These are phyloP conservation scores for Synchiropus splendidus DNA, from an alignment of 2,113 vertebrate genomes.

Conservation along the genomic window DNA sequence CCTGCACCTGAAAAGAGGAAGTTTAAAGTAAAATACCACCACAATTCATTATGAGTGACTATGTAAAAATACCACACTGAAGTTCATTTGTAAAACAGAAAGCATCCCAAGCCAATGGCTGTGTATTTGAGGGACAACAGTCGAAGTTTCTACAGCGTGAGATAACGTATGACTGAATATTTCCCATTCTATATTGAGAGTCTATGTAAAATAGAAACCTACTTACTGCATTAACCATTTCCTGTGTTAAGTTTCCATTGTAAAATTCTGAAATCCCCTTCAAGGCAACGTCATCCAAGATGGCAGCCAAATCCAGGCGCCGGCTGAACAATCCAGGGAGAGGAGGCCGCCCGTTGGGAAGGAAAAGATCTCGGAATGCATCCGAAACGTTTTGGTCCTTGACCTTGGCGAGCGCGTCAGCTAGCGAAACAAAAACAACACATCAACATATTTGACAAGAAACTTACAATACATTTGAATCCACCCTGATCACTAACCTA, in stretches of 20 bases:
- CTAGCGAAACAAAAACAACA: slow-evolving; percentile 47
- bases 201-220: not conserved
- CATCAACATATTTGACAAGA: slow-evolving; percentile 1
- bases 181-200: no score
- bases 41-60: no score
- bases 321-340: slow-evolving; percentile 69
- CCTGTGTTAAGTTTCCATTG: slow-evolving; percentile 78
- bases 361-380: slow-evolving; percentile 76
- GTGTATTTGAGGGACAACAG: no score
- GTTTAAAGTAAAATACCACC: no score
- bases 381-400: slow-evolving; percentile 72
- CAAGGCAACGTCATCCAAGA: slow-evolving; percentile 74
- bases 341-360: slow-evolving; percentile 69
- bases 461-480: no score
- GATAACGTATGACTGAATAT: no score
- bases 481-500: slow-evolving; percentile 70
- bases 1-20: slow-evolving; percentile 67
- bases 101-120: no score
- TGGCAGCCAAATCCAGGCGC: slow-evolving; percentile 75
- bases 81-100: no score
- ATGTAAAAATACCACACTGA: no score
- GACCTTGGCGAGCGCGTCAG: slow-evolving; percentile 73
- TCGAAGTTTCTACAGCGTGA: no score
- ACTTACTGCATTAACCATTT: slow-evolving; percentile 82
- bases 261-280: slow-evolving; percentile 82